Evolutionary conservation across 2,888 invertebrate genomes (phyloP).

Genomic region (Yponomeuta cagnagella): DNA sequence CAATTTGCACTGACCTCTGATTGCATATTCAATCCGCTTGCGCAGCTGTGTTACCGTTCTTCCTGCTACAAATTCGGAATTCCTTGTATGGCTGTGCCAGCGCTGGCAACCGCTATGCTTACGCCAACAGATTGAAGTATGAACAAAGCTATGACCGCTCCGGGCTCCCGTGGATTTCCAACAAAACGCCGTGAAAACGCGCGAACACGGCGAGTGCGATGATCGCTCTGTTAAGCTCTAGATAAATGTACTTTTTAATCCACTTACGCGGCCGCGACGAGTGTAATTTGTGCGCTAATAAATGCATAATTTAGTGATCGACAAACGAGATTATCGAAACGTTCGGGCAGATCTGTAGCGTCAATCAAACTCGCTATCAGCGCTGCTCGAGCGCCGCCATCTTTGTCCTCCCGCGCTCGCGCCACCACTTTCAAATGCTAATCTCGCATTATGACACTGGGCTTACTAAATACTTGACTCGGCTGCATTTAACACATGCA

Average conservation of each 20-base stretch:
- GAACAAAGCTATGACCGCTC: no score
- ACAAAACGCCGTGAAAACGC: not conserved
- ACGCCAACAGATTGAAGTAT: not conserved
- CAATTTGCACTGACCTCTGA: slow-evolving; percentile 3
- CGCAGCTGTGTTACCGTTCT: not conserved
- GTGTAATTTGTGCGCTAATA: slow-evolving; percentile 9
- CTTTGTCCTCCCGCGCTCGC: slow-evolving; percentile 13
- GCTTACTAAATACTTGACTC: slow-evolving; percentile 37
- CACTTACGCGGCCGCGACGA: not conserved
- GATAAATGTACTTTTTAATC: slow-evolving; percentile 11
- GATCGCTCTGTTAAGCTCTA: slow-evolving; percentile 10
- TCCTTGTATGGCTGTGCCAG: not conserved
- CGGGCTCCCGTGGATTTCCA: not conserved
- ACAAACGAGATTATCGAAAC: slow-evolving; percentile 1
- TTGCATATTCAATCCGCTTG: slow-evolving; percentile 9
- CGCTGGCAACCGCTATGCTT: not conserved
- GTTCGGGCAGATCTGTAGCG: slow-evolving; percentile 1
- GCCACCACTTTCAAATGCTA: slow-evolving; percentile 51
- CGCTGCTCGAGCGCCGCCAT: slow-evolving; percentile 5
- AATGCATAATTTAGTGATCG: slow-evolving; percentile 5
- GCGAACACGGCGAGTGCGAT: not conserved
- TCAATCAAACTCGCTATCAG: slow-evolving; percentile 15
- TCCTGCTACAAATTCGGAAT: not conserved
- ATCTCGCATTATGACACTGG: slow-evolving; percentile 41
- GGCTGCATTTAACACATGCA: slow-evolving; percentile 63